These are phyloP conservation scores for Lucilia cuprina DNA, from an alignment of 1,140 invertebrate genomes.

Conservation along the genomic window DNA sequence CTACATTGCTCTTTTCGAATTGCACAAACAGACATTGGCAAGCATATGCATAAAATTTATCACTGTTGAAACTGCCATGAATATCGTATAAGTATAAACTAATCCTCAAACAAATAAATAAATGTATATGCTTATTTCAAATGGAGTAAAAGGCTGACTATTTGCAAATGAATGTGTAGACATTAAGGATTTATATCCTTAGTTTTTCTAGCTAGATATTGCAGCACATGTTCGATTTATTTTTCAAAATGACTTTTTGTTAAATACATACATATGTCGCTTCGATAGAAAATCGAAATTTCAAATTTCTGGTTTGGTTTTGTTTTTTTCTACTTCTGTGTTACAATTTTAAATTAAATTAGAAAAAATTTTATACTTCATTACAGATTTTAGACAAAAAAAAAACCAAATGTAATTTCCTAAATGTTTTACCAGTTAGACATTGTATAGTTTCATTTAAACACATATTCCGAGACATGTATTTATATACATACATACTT, in stretches of 20 bases:
- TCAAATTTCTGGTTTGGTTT: background rate
- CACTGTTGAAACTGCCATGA: background rate
- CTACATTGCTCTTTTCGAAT: conserved; percentile 32
- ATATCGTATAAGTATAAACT: no score
- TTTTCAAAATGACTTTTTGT: background rate
- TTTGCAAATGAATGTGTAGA: background rate
- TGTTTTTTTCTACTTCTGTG: background rate
- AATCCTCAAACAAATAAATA: background rate
- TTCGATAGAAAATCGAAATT: background rate
- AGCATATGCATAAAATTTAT: conserved; percentile 32
- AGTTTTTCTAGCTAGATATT: background rate
- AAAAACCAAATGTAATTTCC: conserved; percentile 12
- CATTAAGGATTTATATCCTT: conserved; percentile 1
- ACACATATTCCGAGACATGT: background rate
- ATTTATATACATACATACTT: background rate
- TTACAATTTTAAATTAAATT: background rate
- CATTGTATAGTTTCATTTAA: background rate
- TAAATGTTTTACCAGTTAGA: background rate
- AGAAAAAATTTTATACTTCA: background rate
- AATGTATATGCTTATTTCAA: background rate
- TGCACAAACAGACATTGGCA: background rate
- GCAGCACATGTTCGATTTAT: conserved; percentile 6
- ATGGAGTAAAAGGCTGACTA: background rate
- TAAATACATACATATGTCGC: background rate
- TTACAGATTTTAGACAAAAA: background rate